Evolutionary conservation across 2,113 vertebrate species (phyloP).

Genomic region (Microcebus murinus): DNA sequence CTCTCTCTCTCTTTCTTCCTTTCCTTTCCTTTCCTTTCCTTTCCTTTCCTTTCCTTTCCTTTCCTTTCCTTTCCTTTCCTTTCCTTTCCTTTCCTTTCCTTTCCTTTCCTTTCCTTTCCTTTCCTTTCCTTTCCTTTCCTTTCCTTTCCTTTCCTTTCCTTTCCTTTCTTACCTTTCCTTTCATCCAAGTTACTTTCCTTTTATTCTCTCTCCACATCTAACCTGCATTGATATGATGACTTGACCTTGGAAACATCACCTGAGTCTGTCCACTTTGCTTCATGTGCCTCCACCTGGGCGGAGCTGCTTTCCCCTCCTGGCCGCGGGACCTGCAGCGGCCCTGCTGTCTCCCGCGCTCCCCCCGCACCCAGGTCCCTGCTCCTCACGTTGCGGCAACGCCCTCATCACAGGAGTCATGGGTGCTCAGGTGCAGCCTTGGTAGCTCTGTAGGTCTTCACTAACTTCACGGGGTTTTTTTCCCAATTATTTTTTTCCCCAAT

Average conservation of each 20-base stretch:
- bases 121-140: too few species aligned
- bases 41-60: accelerated
- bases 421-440: accelerated
- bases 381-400: not conserved
- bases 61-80: too few species aligned
- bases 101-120: not conserved
- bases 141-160: too few species aligned
- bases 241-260: not conserved
- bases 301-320: not conserved
- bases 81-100: not conserved
- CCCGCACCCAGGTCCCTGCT: too few species aligned
- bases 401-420: not conserved
- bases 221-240: not conserved
- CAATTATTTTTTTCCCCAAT: slow-evolving; percentile 36
- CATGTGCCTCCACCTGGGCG: too few species aligned
- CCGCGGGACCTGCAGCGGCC: not conserved
- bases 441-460: slow-evolving; percentile 33
- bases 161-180: too few species aligned
- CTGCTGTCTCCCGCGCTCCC: not conserved
- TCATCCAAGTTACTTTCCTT: not conserved
- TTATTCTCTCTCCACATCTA: not conserved
- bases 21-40: too few species aligned
- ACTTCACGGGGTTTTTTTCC: slow-evolving; percentile 15
- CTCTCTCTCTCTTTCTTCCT: too few species aligned
- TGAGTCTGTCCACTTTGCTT: not conserved